Base-by-base conservation (phyloP, 2,797 vertebrate species). In the Propithecus deckenii region DNA sequence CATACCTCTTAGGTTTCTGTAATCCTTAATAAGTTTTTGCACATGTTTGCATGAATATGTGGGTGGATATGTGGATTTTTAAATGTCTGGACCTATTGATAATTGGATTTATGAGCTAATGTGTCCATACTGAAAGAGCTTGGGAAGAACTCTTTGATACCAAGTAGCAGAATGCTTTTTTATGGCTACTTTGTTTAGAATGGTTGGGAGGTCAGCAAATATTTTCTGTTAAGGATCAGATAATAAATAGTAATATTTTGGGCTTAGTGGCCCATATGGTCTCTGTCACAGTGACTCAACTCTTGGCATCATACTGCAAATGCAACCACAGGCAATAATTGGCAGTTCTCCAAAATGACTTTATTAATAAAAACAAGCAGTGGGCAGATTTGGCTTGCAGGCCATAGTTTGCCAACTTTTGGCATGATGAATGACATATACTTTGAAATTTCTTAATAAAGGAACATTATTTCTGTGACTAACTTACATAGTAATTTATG, bases 391-490 rank as follows among this genome's bases (percentile, higher is more conserved):
- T 69, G 43, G 23, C 72, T 35, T 67, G 11, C 20, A 28, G 63
- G 13, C 69, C n/a, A 30, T 59, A 38, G 22, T 63, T 78, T 71
- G 22, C 12, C 43, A 50, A 5, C 38, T 85, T 72, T 30, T 80
- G 79, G 32, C 30, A 32, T 15, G 11, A 61, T n/a, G 7, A 55
- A 25, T 76, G 46, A 63, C 46, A 35, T 32, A 28, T 61, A 17
- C 43, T 97, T 79, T 22, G 74, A 61, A 94, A 89, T 50, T 85
- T 28, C 35, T 59, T 48, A 76, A 28, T 85, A 79, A 91, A 86
- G 46, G 9, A 30, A 5, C 65, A 17, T 81, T 59, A 65, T 86
- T 92, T 94, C 50, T 92, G 15, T 48, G 55, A 87, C 46, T 67
- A 50, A 38, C n/a, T 92, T 57, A 22, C 2, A n/a, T 38, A 32